Evolutionary conservation across 1,140 invertebrate species (phyloP), one percentile per base, ranked within the genome.

Genomic region (Conus betulinus): DNA sequence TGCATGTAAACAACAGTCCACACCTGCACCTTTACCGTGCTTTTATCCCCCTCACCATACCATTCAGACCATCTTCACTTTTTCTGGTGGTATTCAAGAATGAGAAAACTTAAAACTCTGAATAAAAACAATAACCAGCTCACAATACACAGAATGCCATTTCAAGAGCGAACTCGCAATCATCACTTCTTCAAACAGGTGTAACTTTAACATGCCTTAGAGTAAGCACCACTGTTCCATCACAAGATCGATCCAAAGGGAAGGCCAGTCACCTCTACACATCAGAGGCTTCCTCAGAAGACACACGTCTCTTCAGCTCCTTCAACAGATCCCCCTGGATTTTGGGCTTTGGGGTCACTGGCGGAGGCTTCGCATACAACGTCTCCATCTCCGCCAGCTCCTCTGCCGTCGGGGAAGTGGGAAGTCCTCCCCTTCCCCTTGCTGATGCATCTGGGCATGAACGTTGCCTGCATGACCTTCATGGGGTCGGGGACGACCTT

Each of bases 301-400:
- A 88, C 53, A 91, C 89, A 2, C 89, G 76, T 39, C 83, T 78
- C 67, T 91, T 91, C 11, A 91, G 76, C 74, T 91, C 89, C 83
- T 82, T 84, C 60, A 91, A 17, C n/a, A 91, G 82, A 25, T 85
- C 83, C n/a, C 87, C 87, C 67, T 89, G 88, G 52, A 90, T 55
- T 39, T 57, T 89, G 85, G 63, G 88, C 74, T 57, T 89, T 76
- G 78, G 74, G 78, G 85, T 85, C 57, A 90, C 89, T 10, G 92
- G 90, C 5, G 88, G 90, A 51, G 91, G 89, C 6, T 84, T 84
- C 87, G 91, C 91, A 79, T 91, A 93, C 6, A 92, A 87, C 52
- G 89, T 89, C 63, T 92, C 92, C 71, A 93, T 93, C 85, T 93
- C 92, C 83, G 91, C 88, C 71, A 93, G 88, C 85, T 93, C 93